Evolutionary conservation across 2,113 vertebrate species (phyloP).

Genomic region (Brachypteracias leptosomus): DNA sequence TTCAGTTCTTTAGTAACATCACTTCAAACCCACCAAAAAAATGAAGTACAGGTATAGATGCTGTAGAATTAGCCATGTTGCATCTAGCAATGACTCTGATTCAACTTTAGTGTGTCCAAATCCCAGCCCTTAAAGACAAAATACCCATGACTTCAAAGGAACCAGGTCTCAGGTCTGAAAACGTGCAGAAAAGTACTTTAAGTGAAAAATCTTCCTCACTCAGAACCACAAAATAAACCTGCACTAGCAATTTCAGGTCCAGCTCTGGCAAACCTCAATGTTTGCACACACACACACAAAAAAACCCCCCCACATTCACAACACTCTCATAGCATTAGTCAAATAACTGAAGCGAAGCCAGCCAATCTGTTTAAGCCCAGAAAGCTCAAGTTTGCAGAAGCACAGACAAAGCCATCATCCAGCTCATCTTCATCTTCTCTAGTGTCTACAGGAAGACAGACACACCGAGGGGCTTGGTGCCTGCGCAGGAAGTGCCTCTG

Average conservation of each 20-base stretch:
- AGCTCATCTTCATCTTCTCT: not conserved
- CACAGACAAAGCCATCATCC: not conserved
- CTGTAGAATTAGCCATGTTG: not conserved
- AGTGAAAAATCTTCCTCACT: not conserved
- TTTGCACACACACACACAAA: not conserved
- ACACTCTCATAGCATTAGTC: rapidly evolving
- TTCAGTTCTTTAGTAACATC: not conserved
- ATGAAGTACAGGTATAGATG: rapidly evolving
- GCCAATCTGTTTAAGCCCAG: not conserved
- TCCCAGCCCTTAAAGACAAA: not conserved
- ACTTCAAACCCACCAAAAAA: not conserved
- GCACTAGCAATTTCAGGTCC: not conserved
- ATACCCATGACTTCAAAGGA: not conserved
- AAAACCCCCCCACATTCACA: not conserved
- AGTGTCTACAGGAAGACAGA: not conserved
- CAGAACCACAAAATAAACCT: not conserved
- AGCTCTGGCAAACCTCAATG: not conserved
- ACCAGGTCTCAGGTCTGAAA: not conserved
- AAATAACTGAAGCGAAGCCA: not conserved
- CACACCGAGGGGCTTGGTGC: not conserved
- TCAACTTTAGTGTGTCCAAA: not conserved
- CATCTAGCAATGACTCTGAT: rapidly evolving
- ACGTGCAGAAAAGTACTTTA: not conserved
- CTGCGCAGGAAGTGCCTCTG: rapidly evolving
- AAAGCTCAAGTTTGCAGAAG: not conserved